Evolutionary conservation across 2,797 vertebrate genomes (phyloP).

Genomic region (Melanotaenia trifasciata): DNA sequence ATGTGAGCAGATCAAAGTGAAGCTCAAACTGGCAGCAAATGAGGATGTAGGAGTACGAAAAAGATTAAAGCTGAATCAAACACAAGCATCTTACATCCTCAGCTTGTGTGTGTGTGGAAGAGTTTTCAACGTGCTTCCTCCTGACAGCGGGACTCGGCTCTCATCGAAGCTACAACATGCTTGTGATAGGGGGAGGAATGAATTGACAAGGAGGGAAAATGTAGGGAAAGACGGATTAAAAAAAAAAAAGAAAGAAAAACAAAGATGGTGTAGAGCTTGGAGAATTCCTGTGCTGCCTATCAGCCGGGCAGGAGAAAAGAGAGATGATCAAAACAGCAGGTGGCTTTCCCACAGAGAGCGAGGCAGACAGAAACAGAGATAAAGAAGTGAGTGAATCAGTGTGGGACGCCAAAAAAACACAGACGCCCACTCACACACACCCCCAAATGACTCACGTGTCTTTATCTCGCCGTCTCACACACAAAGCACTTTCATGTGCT

Average conservation of each 20-base stretch:
- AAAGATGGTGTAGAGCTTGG: slow-evolving; percentile 20
- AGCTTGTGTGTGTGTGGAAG: slow-evolving; percentile 1
- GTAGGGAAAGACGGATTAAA: slow-evolving; percentile 1
- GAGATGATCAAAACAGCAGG: slow-evolving; percentile 75
- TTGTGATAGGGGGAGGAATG: slow-evolving; percentile 33
- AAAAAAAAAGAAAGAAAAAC: background rate
- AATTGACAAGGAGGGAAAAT: slow-evolving; percentile 35
- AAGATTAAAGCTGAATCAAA: slow-evolving; percentile 72
- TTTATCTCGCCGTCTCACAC: background rate
- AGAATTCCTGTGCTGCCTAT: slow-evolving; percentile 47
- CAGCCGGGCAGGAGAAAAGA: slow-evolving; percentile 53
- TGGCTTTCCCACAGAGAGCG: slow-evolving; percentile 62
- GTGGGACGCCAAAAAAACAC: slow-evolving; percentile 50
- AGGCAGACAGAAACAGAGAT: slow-evolving; percentile 14
- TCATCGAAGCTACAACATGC: slow-evolving; percentile 36
- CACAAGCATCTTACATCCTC: slow-evolving; percentile 62
- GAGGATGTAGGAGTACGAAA: slow-evolving; percentile 60
- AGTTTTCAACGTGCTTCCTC: slow-evolving; percentile 40
- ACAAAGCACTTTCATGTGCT: slow-evolving; percentile 55
- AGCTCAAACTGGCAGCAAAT: slow-evolving; percentile 56
- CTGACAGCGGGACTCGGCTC: slow-evolving; percentile 36
- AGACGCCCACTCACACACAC: slow-evolving; percentile 44
- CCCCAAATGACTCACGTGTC: slow-evolving; percentile 51
- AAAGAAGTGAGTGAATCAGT: slow-evolving; percentile 42
- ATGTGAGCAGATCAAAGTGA: slow-evolving; percentile 60